phyloP scores from a whole-genome alignment of 2,113 vertebrate genomes.

The Pelecanus crispus region DNA sequence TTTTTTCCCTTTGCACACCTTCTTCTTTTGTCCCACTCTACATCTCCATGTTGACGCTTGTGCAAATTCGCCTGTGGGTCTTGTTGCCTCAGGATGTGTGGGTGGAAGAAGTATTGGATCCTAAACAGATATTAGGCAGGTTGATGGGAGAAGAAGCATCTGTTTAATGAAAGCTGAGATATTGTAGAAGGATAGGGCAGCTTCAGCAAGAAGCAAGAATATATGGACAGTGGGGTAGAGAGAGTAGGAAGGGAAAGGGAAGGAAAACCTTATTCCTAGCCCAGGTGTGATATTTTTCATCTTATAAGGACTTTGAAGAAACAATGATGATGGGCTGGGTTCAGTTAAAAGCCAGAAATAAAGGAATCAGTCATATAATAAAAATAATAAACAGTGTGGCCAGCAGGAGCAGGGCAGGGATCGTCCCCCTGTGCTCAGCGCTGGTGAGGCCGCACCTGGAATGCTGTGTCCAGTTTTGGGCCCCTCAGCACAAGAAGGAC shows the following conservation, averaged over 20 bases:
- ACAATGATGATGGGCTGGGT: background rate
- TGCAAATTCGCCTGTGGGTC: background rate
- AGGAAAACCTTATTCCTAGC: background rate
- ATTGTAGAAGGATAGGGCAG: background rate
- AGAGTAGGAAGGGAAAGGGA: background rate
- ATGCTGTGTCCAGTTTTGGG: too few species aligned
- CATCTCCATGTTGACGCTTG: background rate
- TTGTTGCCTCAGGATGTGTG: fast-evolving
- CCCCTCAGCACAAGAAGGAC: too few species aligned
- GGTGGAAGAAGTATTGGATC: background rate
- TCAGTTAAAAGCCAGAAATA: background rate
- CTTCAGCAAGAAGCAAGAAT: background rate
- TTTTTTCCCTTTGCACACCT: fast-evolving
- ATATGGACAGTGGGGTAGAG: background rate
- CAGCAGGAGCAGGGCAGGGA: too few species aligned
- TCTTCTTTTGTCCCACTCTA: background rate
- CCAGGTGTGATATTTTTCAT: background rate
- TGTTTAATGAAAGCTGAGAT: background rate
- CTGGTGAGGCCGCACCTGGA: too few species aligned
- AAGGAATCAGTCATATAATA: background rate
- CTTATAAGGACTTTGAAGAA: background rate
- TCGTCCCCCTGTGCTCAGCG: too few species aligned
- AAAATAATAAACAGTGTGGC: too few species aligned
- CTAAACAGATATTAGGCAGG: background rate
- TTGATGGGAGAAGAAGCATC: background rate